These are phyloP conservation scores for Crypturellus tataupa DNA, from an alignment of 2,797 vertebrate genomes.

Conservation along the genomic window DNA sequence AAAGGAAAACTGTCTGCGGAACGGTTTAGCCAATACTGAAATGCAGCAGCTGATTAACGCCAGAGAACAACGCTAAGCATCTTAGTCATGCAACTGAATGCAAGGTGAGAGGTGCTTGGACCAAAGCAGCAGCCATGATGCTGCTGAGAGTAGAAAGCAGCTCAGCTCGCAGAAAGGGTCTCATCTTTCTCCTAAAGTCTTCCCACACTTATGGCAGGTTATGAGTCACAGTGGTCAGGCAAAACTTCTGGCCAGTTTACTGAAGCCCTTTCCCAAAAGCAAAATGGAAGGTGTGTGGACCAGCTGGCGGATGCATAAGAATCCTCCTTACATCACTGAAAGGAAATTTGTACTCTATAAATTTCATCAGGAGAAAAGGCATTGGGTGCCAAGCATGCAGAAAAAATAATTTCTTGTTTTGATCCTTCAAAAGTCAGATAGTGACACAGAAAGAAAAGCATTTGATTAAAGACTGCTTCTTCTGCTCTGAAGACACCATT, in stretches of 20 bases:
- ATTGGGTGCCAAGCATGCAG: not conserved
- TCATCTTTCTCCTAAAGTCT: not conserved
- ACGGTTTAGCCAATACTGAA: not conserved
- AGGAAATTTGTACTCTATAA: not conserved
- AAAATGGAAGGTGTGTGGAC: not conserved
- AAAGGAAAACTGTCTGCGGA: not conserved
- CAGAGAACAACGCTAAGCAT: not conserved
- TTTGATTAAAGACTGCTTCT: not conserved
- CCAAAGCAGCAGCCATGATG: not conserved
- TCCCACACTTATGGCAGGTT: not conserved
- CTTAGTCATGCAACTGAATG: not conserved
- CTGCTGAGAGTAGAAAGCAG: not conserved
- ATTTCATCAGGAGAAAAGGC: not conserved
- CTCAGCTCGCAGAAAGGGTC: not conserved
- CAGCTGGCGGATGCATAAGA: not conserved
- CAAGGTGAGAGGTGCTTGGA: not conserved
- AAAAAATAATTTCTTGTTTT: not conserved
- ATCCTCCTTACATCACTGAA: not conserved
- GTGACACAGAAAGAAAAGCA: not conserved
- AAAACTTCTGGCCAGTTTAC: not conserved
- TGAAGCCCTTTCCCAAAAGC: not conserved
- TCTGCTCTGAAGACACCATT: not conserved
- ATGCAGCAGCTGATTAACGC: not conserved
- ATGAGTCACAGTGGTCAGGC: not conserved
- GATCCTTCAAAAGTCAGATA: not conserved